Evolutionary conservation across 1,140 invertebrate species (phyloP).

Genomic region (Micrasema longulum): DNA sequence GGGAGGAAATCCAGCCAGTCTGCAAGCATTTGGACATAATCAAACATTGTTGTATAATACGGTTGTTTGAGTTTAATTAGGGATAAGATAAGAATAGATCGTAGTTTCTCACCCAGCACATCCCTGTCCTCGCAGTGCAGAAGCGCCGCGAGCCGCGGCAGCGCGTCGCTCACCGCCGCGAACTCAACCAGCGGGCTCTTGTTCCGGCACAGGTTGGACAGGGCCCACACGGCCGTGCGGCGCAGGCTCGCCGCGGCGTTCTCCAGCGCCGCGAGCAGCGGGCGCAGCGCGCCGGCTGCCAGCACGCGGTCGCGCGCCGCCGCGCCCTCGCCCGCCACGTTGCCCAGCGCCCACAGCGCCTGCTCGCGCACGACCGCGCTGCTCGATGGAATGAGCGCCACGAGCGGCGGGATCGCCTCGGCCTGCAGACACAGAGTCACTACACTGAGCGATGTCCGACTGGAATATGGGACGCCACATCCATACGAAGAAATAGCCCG

Average conservation of each 20-base stretch:
- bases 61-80: too few species aligned
- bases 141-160: constrained; percentile 85
- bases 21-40: too few species aligned
- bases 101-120: constrained; percentile 73
- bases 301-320: constrained; percentile 82
- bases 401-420: constrained; percentile 89
- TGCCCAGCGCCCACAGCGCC: constrained; percentile 97
- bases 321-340: constrained; percentile 94
- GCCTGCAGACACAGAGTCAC: too few species aligned
- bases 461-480: too few species aligned
- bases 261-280: constrained; percentile 75
- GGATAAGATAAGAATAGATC: too few species aligned
- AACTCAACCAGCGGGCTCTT: constrained; percentile 88
- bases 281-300: constrained; percentile 71
- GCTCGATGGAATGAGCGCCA: constrained; percentile 80
- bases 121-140: constrained; percentile 81
- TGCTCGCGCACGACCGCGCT: constrained; percentile 91
- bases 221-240: constrained; percentile 86
- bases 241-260: constrained; percentile 58
- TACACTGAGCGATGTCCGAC: too few species aligned
- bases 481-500: too few species aligned
- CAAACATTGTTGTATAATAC: too few species aligned
- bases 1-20: too few species aligned
- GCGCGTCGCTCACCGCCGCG: constrained; percentile 79
- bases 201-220: constrained; percentile 93